Conservation (phyloP, 2,797 vertebrate genomes). For the Echeneis naucrates region DNA sequence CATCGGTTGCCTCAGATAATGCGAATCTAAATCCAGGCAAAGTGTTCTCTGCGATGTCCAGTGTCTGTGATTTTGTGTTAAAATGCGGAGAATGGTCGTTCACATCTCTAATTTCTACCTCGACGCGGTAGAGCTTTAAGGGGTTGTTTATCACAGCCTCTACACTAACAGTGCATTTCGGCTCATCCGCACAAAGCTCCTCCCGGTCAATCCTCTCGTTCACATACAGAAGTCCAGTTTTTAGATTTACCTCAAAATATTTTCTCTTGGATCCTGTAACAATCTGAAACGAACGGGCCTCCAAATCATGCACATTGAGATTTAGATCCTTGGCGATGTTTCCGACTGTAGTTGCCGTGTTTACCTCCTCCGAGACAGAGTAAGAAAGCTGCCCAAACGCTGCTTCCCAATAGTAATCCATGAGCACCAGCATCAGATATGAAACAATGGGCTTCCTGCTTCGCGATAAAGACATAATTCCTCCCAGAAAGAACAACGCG, state of each 20-base stretch:
- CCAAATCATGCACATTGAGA: slow-evolving; percentile 68
- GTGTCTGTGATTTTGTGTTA: slow-evolving; percentile 31
- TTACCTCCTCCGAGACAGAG: slow-evolving; percentile 73
- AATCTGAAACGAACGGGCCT: slow-evolving; percentile 63
- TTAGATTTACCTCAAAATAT: slow-evolving; percentile 79
- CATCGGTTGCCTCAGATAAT: slow-evolving; percentile 76
- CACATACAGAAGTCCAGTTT: slow-evolving; percentile 74
- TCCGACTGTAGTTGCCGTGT: slow-evolving; percentile 64
- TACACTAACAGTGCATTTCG: slow-evolving; percentile 69
- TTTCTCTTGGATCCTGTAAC: slow-evolving; percentile 63
- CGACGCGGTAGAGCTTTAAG: slow-evolving; percentile 67
- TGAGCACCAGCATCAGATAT: slow-evolving; percentile 32
- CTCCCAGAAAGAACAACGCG: neutral
- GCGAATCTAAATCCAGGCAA: slow-evolving; percentile 70
- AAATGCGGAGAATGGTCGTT: slow-evolving; percentile 75
- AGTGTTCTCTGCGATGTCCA: slow-evolving; percentile 61
- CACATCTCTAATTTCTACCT: slow-evolving; percentile 69
- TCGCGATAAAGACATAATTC: slow-evolving; percentile 41
- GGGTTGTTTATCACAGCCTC: slow-evolving; percentile 74
- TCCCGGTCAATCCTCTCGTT: slow-evolving; percentile 80
- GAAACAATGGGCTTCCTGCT: slow-evolving; percentile 10
- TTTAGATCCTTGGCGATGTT: slow-evolving; percentile 79
- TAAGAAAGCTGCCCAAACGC: slow-evolving; percentile 73
- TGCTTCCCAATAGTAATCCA: slow-evolving; percentile 40
- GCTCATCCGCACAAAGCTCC: slow-evolving; percentile 69